These are phyloP conservation scores for Rousettus leschenaultii DNA, from an alignment of 2,113 vertebrate species.

Conservation along the genomic window DNA sequence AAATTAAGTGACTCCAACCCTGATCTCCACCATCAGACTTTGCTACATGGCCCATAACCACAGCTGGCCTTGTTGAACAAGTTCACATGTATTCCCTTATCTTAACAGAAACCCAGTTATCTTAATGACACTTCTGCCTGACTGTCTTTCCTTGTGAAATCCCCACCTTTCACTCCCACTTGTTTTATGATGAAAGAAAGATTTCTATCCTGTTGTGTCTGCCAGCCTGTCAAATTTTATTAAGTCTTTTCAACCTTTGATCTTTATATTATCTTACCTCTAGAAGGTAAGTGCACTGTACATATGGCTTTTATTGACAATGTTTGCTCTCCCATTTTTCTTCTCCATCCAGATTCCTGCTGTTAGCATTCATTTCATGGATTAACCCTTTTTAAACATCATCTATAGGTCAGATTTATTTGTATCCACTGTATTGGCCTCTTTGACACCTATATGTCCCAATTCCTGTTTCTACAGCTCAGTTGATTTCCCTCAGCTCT, in stretches of 20 bases:
- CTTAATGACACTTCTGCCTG: background rate
- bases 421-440: background rate
- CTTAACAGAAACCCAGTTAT: background rate
- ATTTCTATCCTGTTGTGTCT: background rate
- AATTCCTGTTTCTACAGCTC: background rate
- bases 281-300: background rate
- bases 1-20: background rate
- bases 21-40: background rate
- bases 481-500: background rate
- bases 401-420: background rate
- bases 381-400: background rate
- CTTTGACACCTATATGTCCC: background rate
- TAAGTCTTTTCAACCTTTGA: background rate
- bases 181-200: background rate
- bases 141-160: background rate
- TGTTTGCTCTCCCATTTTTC: background rate
- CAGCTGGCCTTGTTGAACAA: background rate
- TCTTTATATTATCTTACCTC: background rate
- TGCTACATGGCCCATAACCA: background rate
- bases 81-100: background rate
- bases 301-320: background rate
- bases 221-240: background rate
- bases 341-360: background rate
- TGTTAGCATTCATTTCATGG: background rate
- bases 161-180: background rate